These are phyloP conservation scores for Chunga burmeisteri DNA, from an alignment of 2,113 vertebrate genomes.

Conservation along the genomic window DNA sequence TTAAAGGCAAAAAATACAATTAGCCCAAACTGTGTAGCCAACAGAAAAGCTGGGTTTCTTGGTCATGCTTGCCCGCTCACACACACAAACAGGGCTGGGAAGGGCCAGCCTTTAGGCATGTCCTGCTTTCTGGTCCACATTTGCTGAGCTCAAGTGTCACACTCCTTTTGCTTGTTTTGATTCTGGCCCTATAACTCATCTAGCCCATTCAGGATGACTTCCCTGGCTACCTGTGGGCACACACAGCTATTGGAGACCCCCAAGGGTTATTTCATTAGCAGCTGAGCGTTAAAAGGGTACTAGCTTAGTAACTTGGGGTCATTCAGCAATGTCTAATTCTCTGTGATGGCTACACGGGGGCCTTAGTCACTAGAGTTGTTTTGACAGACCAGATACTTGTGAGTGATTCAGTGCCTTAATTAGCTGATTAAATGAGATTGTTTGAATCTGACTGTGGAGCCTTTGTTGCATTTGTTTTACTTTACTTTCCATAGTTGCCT, in stretches of 20 bases:
- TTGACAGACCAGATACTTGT: not conserved
- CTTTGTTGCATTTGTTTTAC: not conserved
- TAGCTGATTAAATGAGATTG: not conserved
- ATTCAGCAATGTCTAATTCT: not conserved
- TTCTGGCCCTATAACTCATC: not conserved
- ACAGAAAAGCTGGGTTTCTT: fast-evolving
- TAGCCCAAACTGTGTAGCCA: not conserved
- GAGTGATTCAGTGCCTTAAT: not conserved
- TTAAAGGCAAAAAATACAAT: not conserved
- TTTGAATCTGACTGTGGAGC: not conserved
- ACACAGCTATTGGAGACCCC: not conserved
- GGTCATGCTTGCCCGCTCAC: fast-evolving
- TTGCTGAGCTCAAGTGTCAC: not conserved
- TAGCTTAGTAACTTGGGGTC: not conserved
- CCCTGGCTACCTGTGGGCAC: not conserved
- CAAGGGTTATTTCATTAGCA: not conserved
- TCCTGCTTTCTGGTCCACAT: not conserved
- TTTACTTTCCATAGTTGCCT: not conserved
- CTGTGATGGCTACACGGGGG: not conserved
- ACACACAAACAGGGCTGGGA: not conserved
- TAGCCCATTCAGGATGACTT: not conserved
- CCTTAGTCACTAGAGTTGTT: not conserved
- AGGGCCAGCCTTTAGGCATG: not conserved
- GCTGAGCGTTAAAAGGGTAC: not conserved
- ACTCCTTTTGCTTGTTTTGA: not conserved